phyloP scores from a whole-genome alignment of 2,888 invertebrate genomes.

The Nemoura dubitans region DNA sequence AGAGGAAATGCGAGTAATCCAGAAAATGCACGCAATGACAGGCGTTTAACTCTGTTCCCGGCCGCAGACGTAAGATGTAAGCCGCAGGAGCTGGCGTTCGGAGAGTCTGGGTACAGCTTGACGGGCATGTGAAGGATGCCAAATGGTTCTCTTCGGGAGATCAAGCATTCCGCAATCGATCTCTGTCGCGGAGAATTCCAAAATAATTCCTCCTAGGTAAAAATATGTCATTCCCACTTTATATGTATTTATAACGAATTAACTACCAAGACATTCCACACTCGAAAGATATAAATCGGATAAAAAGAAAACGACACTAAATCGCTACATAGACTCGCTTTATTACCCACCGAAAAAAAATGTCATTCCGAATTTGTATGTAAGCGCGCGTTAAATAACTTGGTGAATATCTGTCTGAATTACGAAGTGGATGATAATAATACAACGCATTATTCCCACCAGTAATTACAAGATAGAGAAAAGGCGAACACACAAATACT shows the following conservation, averaged over 20 bases:
- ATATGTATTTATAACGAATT: constrained; percentile 1
- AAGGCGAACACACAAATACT: constrained; percentile 32
- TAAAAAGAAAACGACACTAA: background rate
- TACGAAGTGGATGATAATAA: constrained; percentile 5
- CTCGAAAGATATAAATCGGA: background rate
- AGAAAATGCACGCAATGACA: constrained; percentile 30
- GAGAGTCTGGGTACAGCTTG: background rate
- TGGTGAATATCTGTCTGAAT: background rate
- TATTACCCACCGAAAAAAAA: background rate
- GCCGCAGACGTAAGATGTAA: background rate
- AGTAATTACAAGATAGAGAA: constrained; percentile 28
- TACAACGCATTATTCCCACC: constrained; percentile 13
- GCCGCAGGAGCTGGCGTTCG: background rate
- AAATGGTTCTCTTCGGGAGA: constrained; percentile 10
- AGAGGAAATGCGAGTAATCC: constrained; percentile 15
- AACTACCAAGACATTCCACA: background rate
- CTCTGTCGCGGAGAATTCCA: constrained; percentile 21
- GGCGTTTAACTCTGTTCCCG: background rate
- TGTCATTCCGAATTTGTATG: background rate
- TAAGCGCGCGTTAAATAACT: background rate
- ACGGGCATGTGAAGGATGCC: constrained; percentile 22
- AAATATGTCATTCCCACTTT: constrained; percentile 10
- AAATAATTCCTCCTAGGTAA: constrained; percentile 3
- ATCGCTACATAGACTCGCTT: background rate
- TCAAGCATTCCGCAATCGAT: constrained; percentile 28